A percentile compares a stretch with the other conserved stretches of the same genome.
phyloP scores from a whole-genome alignment of 1,140 invertebrate genomes.

The Elymnias hypermnestra region DNA sequence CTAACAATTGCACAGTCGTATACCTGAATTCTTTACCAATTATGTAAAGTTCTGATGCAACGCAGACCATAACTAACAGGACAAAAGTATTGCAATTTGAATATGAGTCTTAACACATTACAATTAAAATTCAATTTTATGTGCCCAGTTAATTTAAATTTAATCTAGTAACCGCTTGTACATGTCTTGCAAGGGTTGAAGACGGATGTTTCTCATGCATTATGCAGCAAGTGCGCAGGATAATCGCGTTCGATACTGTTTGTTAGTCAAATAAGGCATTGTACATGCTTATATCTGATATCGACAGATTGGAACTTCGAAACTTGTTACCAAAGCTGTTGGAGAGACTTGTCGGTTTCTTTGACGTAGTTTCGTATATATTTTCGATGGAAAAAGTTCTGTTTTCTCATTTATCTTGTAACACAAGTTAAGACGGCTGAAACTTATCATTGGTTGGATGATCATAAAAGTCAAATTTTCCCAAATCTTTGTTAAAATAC shows the following conservation, averaged over 20 bases:
- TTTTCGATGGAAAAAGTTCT: too few species aligned
- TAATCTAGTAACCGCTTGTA: constrained; percentile 18
- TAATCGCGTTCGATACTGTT: constrained; percentile 57
- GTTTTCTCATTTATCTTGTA: too few species aligned
- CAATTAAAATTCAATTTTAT: not conserved
- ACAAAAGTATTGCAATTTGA: not conserved
- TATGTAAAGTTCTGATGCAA: not conserved
- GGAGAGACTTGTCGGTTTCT: not conserved
- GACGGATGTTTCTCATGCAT: constrained; percentile 58
- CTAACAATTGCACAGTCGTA: not conserved
- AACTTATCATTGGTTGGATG: too few species aligned
- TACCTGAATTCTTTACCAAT: constrained; percentile 1
- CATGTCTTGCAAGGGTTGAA: constrained; percentile 23
- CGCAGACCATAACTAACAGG: not conserved
- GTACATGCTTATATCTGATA: constrained; percentile 42
- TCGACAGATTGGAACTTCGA: constrained; percentile 23
- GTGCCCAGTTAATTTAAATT: constrained; percentile 5
- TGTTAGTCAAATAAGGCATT: constrained; percentile 70
- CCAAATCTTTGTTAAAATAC: too few species aligned
- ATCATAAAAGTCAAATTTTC: too few species aligned
- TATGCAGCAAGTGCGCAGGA: constrained; percentile 41
- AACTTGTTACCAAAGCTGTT: constrained; percentile 11
- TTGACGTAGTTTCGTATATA: too few species aligned
- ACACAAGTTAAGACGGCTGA: too few species aligned
- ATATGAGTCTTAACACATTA: not conserved